A percentile compares a stretch with the other conserved stretches of the same genome.
Conservation (phyloP, 2,888 invertebrate genomes). For the Calameuta idolon region DNA sequence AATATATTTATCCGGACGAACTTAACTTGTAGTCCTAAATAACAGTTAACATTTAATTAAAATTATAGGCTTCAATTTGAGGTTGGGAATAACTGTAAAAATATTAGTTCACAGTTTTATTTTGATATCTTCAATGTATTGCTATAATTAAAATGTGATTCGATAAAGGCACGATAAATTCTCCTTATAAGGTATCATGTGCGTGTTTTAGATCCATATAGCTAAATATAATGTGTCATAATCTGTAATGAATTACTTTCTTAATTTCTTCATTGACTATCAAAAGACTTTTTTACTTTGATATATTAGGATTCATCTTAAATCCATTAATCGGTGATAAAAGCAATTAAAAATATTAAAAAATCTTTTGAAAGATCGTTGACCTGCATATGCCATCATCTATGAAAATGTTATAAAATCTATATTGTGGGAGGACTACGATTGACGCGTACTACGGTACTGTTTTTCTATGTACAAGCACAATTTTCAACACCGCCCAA, state of each 20-base stretch:
- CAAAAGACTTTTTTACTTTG: neutral
- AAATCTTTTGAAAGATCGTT: neutral
- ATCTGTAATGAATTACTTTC: neutral
- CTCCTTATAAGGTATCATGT: neutral
- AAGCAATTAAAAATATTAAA: neutral
- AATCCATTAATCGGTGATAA: neutral
- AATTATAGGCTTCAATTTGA: neutral
- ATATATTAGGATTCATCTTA: neutral
- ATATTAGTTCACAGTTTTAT: neutral
- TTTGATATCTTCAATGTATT: constrained; percentile 5
- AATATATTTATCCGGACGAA: constrained; percentile 39
- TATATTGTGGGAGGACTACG: neutral
- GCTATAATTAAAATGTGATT: constrained; percentile 1
- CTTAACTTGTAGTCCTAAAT: constrained; percentile 27
- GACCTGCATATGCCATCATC: neutral
- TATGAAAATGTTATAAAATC: neutral
- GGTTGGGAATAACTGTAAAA: constrained; percentile 12
- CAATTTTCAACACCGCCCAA: neutral
- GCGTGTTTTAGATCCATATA: constrained; percentile 6
- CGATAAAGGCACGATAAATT: constrained; percentile 9
- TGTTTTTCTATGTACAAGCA: neutral
- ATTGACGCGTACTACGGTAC: neutral
- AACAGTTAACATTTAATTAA: constrained; percentile 2
- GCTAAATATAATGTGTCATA: neutral
- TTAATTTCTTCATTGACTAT: neutral